phyloP scores from a whole-genome alignment of 2,113 vertebrate genomes.

The Passer montanus region DNA sequence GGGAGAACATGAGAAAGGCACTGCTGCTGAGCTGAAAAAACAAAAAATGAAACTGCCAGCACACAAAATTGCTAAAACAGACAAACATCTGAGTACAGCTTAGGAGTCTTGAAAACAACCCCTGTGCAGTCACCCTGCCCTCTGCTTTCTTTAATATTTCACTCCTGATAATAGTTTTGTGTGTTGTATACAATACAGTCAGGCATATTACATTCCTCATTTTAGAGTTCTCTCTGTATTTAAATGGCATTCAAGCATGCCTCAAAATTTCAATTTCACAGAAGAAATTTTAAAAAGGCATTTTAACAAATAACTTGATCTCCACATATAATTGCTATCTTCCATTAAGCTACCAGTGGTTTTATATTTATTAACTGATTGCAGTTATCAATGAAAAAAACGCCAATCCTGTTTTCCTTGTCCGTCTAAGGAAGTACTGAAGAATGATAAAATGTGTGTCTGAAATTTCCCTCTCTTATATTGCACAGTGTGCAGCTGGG shows the following conservation, averaged over 20 bases:
- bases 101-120: neutral
- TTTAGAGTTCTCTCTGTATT: neutral
- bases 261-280: neutral
- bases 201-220: neutral
- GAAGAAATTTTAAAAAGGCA: neutral
- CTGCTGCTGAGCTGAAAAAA: neutral
- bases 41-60: neutral
- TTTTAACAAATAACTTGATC: neutral
- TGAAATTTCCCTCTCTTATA: neutral
- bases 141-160: neutral
- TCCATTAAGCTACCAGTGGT: neutral
- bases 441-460: neutral
- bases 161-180: neutral
- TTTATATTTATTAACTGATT: neutral
- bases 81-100: neutral
- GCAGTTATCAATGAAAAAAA: neutral
- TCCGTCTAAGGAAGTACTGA: neutral
- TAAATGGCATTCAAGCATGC: neutral
- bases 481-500: neutral
- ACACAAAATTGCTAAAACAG: neutral
- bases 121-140: neutral
- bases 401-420: neutral
- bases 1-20: neutral
- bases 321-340: neutral
- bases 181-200: neutral